These are phyloP conservation scores for Eremophila alpestris DNA, from an alignment of 2,797 vertebrate species.

Conservation along the genomic window DNA sequence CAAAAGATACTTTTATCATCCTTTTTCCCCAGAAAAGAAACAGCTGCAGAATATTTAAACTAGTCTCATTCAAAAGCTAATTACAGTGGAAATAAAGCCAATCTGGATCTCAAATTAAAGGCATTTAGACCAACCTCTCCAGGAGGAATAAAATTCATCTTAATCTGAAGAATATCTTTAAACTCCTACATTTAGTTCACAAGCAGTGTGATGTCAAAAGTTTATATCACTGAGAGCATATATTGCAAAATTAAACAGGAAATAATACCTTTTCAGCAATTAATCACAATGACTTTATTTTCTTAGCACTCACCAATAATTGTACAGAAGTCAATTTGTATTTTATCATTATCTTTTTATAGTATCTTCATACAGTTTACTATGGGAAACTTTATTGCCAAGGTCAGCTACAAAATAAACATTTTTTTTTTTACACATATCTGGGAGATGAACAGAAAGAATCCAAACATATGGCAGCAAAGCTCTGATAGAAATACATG, in stretches of 20 bases:
- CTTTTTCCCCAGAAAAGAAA: conserved; percentile 32
- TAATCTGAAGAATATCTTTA: background rate
- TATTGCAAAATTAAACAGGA: conserved; percentile 23
- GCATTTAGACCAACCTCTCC: conserved; percentile 22
- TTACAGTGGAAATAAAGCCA: conserved; percentile 46
- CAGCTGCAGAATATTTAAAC: conserved; percentile 60
- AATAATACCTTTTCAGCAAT: conserved; percentile 23
- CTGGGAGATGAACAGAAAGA: background rate
- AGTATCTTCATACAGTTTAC: background rate
- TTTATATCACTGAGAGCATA: background rate
- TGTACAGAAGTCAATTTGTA: background rate
- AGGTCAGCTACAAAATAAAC: conserved; percentile 14
- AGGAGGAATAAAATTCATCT: background rate
- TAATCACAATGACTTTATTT: background rate
- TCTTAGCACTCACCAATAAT: background rate
- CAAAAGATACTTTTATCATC: background rate
- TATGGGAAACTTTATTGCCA: background rate
- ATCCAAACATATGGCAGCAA: background rate
- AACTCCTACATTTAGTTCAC: background rate
- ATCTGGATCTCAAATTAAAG: conserved; percentile 49
- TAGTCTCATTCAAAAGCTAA: conserved; percentile 42
- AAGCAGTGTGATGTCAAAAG: background rate
- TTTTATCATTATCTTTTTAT: background rate
- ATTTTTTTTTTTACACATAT: background rate
- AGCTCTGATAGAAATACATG: background rate